Percentiles rank a stretch among this genome's conserved stretches.
phyloP scores from a whole-genome alignment of 2,888 invertebrate genomes.

The Myathropa florea region DNA sequence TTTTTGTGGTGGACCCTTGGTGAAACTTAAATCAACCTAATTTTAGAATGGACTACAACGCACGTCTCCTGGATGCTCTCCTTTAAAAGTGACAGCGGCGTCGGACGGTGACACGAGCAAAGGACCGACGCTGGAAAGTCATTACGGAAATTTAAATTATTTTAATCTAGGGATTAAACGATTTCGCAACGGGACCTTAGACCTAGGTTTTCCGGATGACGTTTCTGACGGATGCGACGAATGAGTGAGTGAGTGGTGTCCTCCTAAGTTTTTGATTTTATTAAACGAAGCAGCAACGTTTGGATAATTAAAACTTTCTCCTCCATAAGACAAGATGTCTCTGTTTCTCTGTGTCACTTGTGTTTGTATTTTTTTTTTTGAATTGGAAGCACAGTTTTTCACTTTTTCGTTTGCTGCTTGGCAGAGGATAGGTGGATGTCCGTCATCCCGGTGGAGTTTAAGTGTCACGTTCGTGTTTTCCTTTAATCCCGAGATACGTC shows the following conservation, averaged over 20 bases:
- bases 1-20: constrained; percentile 40
- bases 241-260: constrained; percentile 23
- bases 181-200: constrained; percentile 43
- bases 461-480: constrained; percentile 4
- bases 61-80: constrained; percentile 7
- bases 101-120: neutral
- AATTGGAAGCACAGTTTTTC: neutral
- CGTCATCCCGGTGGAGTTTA: neutral
- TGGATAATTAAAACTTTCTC: constrained; percentile 43
- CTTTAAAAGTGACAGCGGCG: neutral
- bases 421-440: neutral
- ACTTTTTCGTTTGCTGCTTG: neutral
- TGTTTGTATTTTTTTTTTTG: neutral
- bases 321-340: constrained; percentile 8
- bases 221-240: constrained; percentile 11
- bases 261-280: constrained; percentile 27
- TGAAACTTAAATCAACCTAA: constrained; percentile 51
- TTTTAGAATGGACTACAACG: constrained; percentile 30
- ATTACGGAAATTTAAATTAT: constrained; percentile 60
- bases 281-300: constrained; percentile 34
- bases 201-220: constrained; percentile 14
- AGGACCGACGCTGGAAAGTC: constrained; percentile 35
- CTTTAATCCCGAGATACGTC: neutral
- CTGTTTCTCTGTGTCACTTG: neutral
- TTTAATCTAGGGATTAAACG: constrained; percentile 58